phyloP scores from a whole-genome alignment of 2,113 vertebrate species.

The Elachura formosa region DNA sequence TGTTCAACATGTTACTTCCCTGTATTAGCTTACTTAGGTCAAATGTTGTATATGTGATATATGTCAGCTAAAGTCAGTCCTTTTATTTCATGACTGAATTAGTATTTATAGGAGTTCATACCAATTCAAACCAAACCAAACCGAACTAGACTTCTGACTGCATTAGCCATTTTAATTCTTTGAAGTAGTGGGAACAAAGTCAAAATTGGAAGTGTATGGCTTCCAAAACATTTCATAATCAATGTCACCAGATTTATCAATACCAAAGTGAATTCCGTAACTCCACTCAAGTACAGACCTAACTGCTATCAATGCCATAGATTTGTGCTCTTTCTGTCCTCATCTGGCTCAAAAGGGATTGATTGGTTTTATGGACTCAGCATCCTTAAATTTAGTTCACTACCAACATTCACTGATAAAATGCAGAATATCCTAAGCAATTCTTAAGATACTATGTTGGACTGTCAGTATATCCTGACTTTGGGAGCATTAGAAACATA shows the following conservation, averaged over 20 bases:
- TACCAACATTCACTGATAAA: not conserved
- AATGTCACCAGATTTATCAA: not conserved
- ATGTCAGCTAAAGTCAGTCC: not conserved
- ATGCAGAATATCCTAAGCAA: not conserved
- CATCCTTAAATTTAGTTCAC: not conserved
- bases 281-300: not conserved
- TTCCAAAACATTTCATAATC: not conserved
- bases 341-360: not conserved
- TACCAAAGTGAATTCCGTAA: not conserved
- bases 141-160: not conserved
- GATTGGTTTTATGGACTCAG: not conserved
- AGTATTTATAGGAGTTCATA: not conserved
- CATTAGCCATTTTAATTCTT: not conserved
- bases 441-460: accelerated
- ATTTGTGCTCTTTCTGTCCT: not conserved
- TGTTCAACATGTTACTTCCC: not conserved
- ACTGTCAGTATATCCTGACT: not conserved
- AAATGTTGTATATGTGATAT: not conserved
- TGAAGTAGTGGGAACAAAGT: not conserved
- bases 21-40: not conserved
- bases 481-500: not conserved
- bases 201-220: not conserved
- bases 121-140: not conserved
- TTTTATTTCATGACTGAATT: accelerated
- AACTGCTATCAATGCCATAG: not conserved